Evolutionary conservation across 2,113 vertebrate genomes (phyloP).

Genomic region (Sinosuthora webbiana): DNA sequence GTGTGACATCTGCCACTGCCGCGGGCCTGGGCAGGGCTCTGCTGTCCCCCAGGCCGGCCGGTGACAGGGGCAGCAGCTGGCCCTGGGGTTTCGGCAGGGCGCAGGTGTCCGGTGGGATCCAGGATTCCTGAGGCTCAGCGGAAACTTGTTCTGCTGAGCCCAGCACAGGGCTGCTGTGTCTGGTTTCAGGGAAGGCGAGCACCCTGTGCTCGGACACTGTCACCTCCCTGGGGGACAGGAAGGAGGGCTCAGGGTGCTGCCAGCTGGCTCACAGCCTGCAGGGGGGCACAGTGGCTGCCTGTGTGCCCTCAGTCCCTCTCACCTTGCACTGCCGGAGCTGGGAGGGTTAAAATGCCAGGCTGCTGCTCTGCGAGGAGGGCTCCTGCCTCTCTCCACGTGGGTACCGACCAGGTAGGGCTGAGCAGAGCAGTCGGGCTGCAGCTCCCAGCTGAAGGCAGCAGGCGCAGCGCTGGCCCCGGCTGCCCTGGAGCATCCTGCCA

Average conservation of each 20-base stretch:
- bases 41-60: background rate
- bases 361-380: background rate
- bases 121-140: background rate
- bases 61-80: background rate
- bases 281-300: background rate
- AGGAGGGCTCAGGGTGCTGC: background rate
- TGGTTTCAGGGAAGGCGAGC: background rate
- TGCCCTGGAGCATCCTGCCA: background rate
- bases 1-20: background rate
- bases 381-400: slow-evolving; percentile 40
- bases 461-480: background rate
- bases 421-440: slow-evolving; percentile 23
- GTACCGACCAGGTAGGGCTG: background rate
- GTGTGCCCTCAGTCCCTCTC: background rate
- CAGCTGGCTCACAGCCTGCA: background rate
- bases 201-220: background rate
- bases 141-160: slow-evolving; percentile 25
- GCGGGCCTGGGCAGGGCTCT: background rate
- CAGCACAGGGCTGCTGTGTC: background rate
- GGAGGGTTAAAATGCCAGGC: slow-evolving; percentile 38
- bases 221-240: background rate
- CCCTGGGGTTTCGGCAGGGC: background rate
- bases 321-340: background rate
- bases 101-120: background rate
- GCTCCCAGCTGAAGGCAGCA: slow-evolving; percentile 24